Conservation (phyloP, 1,140 invertebrate genomes). For the Drosophila burlai region DNA sequence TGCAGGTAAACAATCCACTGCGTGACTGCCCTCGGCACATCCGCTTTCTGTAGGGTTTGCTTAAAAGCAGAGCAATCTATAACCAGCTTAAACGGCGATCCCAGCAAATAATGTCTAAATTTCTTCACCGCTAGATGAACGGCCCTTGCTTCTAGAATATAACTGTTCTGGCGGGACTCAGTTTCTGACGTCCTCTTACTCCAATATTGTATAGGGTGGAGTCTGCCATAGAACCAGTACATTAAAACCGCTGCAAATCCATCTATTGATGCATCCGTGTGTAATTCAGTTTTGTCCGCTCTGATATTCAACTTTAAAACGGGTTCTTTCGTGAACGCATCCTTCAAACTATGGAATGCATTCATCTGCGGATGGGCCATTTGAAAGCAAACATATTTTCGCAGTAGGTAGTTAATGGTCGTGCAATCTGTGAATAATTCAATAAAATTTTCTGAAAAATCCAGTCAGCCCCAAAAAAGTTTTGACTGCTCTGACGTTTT, state of each 20-base stretch:
- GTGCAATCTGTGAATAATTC: background rate
- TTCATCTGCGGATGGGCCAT: background rate
- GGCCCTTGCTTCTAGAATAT: too few relatives aligned
- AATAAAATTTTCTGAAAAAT: background rate
- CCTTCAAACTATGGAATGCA: background rate
- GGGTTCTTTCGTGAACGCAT: background rate
- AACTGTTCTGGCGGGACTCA: too few relatives aligned
- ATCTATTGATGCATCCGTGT: slow-evolving; percentile 3
- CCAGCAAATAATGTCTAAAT: too few relatives aligned
- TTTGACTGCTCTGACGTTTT: background rate
- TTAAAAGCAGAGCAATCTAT: too few relatives aligned
- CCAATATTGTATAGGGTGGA: slow-evolving; percentile 1
- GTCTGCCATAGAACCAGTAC: background rate
- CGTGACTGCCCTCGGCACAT: too few relatives aligned
- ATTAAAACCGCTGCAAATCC: background rate
- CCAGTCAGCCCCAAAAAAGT: background rate
- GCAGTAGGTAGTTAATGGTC: too few relatives aligned
- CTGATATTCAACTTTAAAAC: background rate
- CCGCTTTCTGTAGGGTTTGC: too few relatives aligned
- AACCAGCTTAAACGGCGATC: too few relatives aligned
- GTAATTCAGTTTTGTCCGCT: background rate
- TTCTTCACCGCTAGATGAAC: too few relatives aligned
- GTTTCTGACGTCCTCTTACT: background rate
- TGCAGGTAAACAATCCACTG: too few relatives aligned
- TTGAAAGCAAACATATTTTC: background rate